phyloP scores from a whole-genome alignment of 2,113 vertebrate species.

The Corapipo altera region DNA sequence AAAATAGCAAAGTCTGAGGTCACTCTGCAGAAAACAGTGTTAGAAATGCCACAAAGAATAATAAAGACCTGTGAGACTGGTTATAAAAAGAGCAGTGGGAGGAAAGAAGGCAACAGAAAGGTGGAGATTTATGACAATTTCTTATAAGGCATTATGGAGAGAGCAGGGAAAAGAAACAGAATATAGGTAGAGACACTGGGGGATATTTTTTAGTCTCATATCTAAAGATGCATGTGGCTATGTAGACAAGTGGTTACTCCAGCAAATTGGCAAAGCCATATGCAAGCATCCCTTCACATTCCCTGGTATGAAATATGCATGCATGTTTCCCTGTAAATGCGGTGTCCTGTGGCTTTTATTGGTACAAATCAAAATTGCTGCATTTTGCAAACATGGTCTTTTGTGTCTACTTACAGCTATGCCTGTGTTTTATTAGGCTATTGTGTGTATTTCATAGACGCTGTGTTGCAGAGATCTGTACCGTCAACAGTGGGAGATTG shows the following conservation, averaged over 20 bases:
- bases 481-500: background rate
- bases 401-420: background rate
- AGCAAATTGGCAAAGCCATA: background rate
- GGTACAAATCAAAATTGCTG: background rate
- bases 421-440: background rate
- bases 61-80: background rate
- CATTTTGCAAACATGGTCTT: background rate
- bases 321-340: background rate
- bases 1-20: conserved; percentile 26
- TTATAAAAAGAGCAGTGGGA: background rate
- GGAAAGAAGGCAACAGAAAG: background rate
- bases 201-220: background rate
- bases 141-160: background rate
- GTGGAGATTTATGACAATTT: conserved; percentile 18
- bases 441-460: background rate
- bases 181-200: background rate
- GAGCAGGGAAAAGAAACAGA: background rate
- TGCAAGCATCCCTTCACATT: background rate
- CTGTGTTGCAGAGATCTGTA: background rate
- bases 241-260: background rate
- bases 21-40: background rate
- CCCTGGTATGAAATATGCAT: background rate
- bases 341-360: background rate
- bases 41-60: conserved; percentile 33
- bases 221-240: background rate